These are phyloP conservation scores for Apodemia hepburni DNA, from an alignment of 2,888 invertebrate genomes.

Conservation along the genomic window DNA sequence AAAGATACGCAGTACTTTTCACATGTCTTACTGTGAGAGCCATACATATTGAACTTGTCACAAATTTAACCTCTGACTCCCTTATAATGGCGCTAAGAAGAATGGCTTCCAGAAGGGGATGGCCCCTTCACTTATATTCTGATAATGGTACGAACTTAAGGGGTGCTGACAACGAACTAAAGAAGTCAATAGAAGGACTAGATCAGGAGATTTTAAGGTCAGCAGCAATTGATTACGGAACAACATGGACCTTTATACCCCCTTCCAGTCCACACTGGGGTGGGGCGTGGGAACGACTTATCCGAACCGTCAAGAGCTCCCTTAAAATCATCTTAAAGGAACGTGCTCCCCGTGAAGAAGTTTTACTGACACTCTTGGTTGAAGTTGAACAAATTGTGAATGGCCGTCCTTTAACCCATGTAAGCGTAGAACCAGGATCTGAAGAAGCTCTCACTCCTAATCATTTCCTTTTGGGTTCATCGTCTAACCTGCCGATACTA, in stretches of 20 bases:
- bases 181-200: constrained; percentile 14
- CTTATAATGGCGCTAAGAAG: background rate
- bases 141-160: no score
- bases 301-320: constrained; percentile 26
- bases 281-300: constrained; percentile 28
- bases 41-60: background rate
- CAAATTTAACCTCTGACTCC: background rate
- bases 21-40: no score
- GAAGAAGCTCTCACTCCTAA: constrained; percentile 34
- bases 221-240: background rate
- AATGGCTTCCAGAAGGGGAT: no score
- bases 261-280: constrained; percentile 24
- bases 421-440: constrained; percentile 32
- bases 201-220: constrained; percentile 11
- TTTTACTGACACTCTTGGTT: constrained; percentile 22
- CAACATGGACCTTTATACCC: constrained; percentile 21
- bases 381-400: constrained; percentile 27
- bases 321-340: constrained; percentile 21
- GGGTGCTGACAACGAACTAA: background rate
- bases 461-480: constrained; percentile 25
- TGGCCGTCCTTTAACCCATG: constrained; percentile 33
- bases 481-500: background rate
- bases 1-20: background rate
- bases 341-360: constrained; percentile 24
- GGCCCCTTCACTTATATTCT: no score